phyloP scores from a whole-genome alignment of 2,888 invertebrate genomes.

The Phymatocera aterrima region DNA sequence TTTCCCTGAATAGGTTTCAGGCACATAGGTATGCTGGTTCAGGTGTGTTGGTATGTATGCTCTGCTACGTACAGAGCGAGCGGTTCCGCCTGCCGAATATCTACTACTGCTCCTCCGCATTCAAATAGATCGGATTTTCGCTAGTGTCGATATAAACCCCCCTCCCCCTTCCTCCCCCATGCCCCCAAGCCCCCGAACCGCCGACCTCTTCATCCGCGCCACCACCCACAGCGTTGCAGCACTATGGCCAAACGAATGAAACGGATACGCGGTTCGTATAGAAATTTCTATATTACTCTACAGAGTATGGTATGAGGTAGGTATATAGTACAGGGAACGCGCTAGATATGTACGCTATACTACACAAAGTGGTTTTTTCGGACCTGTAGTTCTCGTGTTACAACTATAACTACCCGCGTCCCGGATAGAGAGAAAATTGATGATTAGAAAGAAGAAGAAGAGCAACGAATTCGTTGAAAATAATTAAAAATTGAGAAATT shows the following conservation, averaged over 20 bases:
- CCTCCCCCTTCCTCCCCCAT: neutral
- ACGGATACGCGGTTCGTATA: constrained; percentile 29
- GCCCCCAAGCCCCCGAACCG: no score
- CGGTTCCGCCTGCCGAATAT: neutral
- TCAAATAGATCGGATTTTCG: constrained; percentile 43
- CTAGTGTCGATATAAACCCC: constrained; percentile 34
- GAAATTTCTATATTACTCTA: constrained; percentile 33
- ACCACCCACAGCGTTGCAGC: neutral
- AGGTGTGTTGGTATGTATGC: no score
- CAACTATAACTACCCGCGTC: no score
- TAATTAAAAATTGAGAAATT: no score
- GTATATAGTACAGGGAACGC: no score
- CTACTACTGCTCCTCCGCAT: constrained; percentile 34
- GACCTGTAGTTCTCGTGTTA: no score
- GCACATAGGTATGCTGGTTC: neutral
- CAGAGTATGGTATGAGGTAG: neutral
- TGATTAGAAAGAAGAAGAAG: no score
- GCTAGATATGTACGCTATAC: no score
- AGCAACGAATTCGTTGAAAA: no score
- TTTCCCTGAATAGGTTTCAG: constrained; percentile 10
- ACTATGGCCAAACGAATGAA: constrained; percentile 37
- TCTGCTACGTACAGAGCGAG: neutral
- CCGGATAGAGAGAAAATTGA: no score
- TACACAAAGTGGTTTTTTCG: no score
- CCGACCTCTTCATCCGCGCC: no score